phyloP scores from a whole-genome alignment of 2,888 invertebrate genomes.

The Drosophila kuntzei region DNA sequence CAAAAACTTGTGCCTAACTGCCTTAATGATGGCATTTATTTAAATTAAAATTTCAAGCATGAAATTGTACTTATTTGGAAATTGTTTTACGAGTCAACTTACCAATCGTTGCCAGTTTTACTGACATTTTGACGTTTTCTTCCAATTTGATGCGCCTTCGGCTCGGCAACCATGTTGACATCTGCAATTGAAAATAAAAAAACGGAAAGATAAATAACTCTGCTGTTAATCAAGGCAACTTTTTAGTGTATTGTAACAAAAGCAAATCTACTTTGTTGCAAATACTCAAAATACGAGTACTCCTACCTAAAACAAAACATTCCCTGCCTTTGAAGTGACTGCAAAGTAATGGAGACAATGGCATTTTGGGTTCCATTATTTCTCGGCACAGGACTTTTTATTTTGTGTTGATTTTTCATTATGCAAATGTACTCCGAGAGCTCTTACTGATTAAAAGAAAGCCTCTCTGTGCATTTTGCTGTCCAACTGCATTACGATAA shows the following conservation, averaged over 20 bases:
- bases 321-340: conserved; percentile 55
- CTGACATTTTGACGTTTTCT: conserved; percentile 88
- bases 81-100: conserved; percentile 76
- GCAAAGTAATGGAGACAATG: conserved; percentile 42
- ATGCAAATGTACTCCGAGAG: conserved; percentile 60
- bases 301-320: conserved; percentile 12
- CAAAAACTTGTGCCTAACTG: conserved; percentile 34
- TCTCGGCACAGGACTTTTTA: conserved; percentile 14
- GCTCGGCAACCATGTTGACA: conserved; percentile 90
- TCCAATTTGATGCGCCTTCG: conserved; percentile 89
- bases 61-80: conserved; percentile 52
- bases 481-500: conserved; percentile 49
- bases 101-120: conserved; percentile 88
- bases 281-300: conserved; percentile 24
- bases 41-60: conserved; percentile 68
- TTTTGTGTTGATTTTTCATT: conserved; percentile 60
- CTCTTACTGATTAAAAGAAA: conserved; percentile 66
- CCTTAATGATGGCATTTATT: conserved; percentile 51
- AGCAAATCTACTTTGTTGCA: conserved; percentile 29
- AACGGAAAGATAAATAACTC: conserved; percentile 25
- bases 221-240: conserved; percentile 23
- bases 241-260: conserved; percentile 4
- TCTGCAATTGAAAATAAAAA: conserved; percentile 85
- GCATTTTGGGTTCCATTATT: conserved; percentile 36
- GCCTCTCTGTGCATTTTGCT: conserved; percentile 19